Evolutionary conservation across 2,113 vertebrate species (phyloP).

Genomic region (Nanorana parkeri): DNA sequence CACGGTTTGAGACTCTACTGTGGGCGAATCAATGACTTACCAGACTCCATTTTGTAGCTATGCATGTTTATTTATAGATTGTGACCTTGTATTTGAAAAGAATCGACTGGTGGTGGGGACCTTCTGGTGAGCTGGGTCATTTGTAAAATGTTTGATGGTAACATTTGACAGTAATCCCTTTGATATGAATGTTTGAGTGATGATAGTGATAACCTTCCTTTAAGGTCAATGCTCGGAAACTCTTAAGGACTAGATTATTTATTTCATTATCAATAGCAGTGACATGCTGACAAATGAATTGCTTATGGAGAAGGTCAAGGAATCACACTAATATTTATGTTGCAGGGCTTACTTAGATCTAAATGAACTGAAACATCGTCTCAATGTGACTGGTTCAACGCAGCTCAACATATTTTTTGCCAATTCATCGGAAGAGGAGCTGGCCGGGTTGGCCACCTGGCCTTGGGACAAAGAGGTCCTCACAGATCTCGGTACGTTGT

Average conservation of each 20-base stretch:
- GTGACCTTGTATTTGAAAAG: neutral
- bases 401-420: conserved; percentile 99
- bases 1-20: too few relatives aligned
- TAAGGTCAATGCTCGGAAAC: conserved; percentile 17
- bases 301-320: neutral
- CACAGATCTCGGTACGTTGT: conserved; percentile 89
- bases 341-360: conserved; percentile 94
- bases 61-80: neutral
- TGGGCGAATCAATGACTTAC: too few relatives aligned
- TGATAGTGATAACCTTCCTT: conserved; percentile 15
- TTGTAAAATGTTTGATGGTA: conserved; percentile 20
- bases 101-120: neutral
- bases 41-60: too few relatives aligned
- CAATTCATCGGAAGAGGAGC: conserved; percentile 95
- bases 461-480: conserved; percentile 98
- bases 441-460: conserved; percentile 97
- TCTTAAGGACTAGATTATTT: conserved; percentile 13
- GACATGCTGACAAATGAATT: conserved; percentile 23
- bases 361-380: conserved; percentile 94
- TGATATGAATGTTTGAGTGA: conserved; percentile 32
- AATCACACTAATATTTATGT: conserved; percentile 59
- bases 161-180: conserved; percentile 27
- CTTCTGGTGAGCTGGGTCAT: neutral
- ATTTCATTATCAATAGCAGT: conserved; percentile 18
- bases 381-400: conserved; percentile 91